Base-by-base conservation (phyloP, 2,797 vertebrate genomes). In the Decapterus maruadsi region DNA sequence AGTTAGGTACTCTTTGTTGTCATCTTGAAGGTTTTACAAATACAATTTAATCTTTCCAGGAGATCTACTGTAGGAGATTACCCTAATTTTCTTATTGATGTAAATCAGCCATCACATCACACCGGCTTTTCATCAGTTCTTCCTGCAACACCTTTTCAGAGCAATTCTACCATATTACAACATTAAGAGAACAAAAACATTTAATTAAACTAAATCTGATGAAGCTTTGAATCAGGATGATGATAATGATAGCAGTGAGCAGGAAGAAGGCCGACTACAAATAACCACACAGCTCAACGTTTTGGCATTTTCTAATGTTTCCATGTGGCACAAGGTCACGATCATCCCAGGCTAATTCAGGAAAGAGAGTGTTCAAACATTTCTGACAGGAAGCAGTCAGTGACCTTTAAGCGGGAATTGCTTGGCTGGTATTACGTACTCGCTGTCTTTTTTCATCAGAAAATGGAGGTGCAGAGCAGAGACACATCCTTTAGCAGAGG, bases 371-470 rank as follows among this genome's bases (percentile, higher is more conserved):
- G 58, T 77, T 87, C 43, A 74, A 75, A 78, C 82, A 31, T 82
- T 79, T 86, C 54, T 86, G 87, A 83, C 81, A 73, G 84, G 78
- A 86, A 87, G 72, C 85, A 82, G 75, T 64, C 75, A n/a, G 61
- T 91, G 89, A 93, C 91, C 90, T 93, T 95, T 91, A 88, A 75
- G 78, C 80, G 81, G 87, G 84, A 82, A 87, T 81, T 73, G 81
- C 67, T 80, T 2, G 16, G 72, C 81, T 87, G 80, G 63, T 75
- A 45, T 29, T 31, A 55, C 61, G 5, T 55, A 77, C 50, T 78
- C 1, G 34, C 83, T 86, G 86, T 88, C 82, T 70, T 76, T 71
- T 62, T 80, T 64, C 78, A 80, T 83, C 82, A 84, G 70, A 75
- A 22, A 42, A 26, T 57, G 72, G 62, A 80, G 54, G 65, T 63